Percentiles rank a stretch among this genome's conserved stretches.
phyloP scores from a whole-genome alignment of 2,888 invertebrate species.

The Rhynchonema sp. region DNA sequence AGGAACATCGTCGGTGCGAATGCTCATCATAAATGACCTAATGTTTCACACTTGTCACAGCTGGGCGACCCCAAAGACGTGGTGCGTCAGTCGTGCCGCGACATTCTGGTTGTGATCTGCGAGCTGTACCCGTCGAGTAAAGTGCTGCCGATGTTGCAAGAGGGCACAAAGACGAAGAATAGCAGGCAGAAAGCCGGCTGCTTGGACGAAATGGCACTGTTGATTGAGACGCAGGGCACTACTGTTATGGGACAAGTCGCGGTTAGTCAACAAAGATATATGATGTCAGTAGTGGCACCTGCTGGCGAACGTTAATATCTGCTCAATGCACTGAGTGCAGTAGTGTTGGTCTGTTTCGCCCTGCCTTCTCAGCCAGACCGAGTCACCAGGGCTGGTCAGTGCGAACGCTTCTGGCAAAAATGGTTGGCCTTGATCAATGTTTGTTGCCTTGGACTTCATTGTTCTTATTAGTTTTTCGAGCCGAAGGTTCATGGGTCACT shows the following conservation, averaged over 20 bases:
- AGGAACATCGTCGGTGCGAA: too few species aligned
- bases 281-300: not conserved
- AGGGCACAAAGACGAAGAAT: constrained; percentile 87
- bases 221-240: constrained; percentile 66
- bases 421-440: too few species aligned
- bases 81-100: constrained; percentile 67
- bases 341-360: too few species aligned
- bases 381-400: too few species aligned
- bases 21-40: too few species aligned
- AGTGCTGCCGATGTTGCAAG: constrained; percentile 71
- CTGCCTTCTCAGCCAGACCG: too few species aligned
- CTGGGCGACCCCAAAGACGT: constrained; percentile 87
- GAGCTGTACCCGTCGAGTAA: constrained; percentile 69
- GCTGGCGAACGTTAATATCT: not conserved
- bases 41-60: too few species aligned
- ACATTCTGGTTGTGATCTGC: constrained; percentile 61
- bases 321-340: too few species aligned
- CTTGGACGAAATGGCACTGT: constrained; percentile 64
- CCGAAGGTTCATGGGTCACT: too few species aligned
- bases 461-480: too few species aligned
- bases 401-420: too few species aligned
- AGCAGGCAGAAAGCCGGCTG: constrained; percentile 88
- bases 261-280: constrained; percentile 7
- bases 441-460: too few species aligned
- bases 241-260: constrained; percentile 61